phyloP scores from a whole-genome alignment of 2,888 invertebrate species.

The Plutella xylostella region DNA sequence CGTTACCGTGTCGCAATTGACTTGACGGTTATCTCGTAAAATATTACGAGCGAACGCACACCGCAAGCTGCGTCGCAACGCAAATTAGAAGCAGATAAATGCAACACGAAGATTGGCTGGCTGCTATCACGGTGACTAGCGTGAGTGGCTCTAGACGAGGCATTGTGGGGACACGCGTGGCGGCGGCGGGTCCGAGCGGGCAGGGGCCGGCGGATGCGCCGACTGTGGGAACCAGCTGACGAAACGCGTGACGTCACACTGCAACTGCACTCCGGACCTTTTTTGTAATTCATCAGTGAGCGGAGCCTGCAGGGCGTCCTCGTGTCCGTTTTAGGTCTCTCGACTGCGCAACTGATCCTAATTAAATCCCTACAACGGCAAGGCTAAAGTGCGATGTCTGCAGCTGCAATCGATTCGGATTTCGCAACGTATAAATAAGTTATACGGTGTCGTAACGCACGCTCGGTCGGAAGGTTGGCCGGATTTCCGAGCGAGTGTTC shows the following conservation, averaged over 20 bases:
- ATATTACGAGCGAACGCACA: conserved; percentile 27
- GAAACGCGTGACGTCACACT: conserved; percentile 48
- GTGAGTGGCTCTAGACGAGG: too few relatives aligned
- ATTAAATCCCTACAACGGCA: conserved; percentile 66
- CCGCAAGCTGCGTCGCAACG: conserved; percentile 1
- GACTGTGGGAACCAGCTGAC: conserved; percentile 45
- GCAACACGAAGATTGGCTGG: conserved; percentile 3
- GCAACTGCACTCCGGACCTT: conserved; percentile 39
- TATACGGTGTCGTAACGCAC: conserved; percentile 63
- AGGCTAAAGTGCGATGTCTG: conserved; percentile 66
- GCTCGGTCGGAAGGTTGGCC: conserved; percentile 65
- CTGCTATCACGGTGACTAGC: neutral
- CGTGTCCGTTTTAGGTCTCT: conserved; percentile 63
- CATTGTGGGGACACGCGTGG: too few relatives aligned
- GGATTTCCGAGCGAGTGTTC: conserved; percentile 66
- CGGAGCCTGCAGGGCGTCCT: conserved; percentile 60
- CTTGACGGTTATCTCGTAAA: conserved; percentile 34
- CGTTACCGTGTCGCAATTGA: conserved; percentile 55
- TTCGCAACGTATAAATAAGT: conserved; percentile 68
- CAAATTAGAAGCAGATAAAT: conserved; percentile 3
- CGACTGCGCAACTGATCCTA: conserved; percentile 63
- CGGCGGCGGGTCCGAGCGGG: neutral
- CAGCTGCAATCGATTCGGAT: conserved; percentile 68
- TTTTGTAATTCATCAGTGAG: conserved; percentile 55
- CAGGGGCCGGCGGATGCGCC: conserved; percentile 18